These are phyloP conservation scores for Piscicola geometra DNA, from an alignment of 2,888 invertebrate species.

Conservation along the genomic window DNA sequence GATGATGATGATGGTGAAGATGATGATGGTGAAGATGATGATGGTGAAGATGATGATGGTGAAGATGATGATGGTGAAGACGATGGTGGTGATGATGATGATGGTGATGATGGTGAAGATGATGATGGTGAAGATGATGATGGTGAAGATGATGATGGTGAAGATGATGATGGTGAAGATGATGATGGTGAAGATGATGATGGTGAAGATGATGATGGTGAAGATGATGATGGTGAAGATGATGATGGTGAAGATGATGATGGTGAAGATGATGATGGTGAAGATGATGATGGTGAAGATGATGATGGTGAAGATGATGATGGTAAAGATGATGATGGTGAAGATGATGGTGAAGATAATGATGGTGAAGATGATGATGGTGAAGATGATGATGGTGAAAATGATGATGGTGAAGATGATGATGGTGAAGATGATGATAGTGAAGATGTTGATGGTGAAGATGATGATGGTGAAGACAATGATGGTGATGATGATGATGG, in stretches of 20 bases:
- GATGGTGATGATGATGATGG: not conserved
- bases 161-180: conserved; percentile 53
- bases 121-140: conserved; percentile 54
- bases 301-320: too few relatives aligned
- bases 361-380: too few relatives aligned
- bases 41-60: not conserved
- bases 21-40: not conserved
- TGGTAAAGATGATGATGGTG: too few relatives aligned
- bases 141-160: conserved; percentile 55
- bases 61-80: too few relatives aligned
- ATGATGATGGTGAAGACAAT: too few relatives aligned
- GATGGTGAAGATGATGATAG: too few relatives aligned
- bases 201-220: conserved; percentile 57
- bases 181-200: conserved; percentile 57
- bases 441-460: too few relatives aligned
- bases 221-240: conserved; percentile 57
- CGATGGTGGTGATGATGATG: not conserved
- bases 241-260: conserved; percentile 49
- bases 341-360: too few relatives aligned
- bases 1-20: not conserved
- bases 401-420: too few relatives aligned
- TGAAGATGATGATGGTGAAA: too few relatives aligned
- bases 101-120: conserved; percentile 58
- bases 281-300: not conserved
- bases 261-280: not conserved